Evolutionary conservation across 2,797 vertebrate genomes (phyloP), one percentile per base, ranked within the genome.

Genomic region (Harpagifer antarcticus): DNA sequence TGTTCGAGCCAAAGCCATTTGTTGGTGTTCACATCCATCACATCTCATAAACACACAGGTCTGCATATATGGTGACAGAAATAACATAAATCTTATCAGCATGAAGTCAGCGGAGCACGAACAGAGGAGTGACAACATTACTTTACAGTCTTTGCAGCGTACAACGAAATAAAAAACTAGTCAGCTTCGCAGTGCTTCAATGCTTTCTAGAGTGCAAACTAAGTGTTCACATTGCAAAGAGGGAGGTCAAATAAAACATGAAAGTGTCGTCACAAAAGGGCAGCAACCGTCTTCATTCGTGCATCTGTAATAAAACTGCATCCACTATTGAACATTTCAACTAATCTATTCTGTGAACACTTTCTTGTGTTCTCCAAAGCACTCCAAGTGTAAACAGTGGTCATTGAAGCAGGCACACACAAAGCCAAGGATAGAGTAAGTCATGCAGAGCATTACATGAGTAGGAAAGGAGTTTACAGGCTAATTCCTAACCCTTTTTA

Each of bases 371-470:
- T 78, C 60, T 84, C 72, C 76, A 78, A 79, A 79, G 81, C 81
- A 74, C 79, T 68, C 83, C 79, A 84, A 74, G 88, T 93, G 93
- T 94, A 92, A 93, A 93, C 92, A 87, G 90, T 91, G 91, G 88
- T 86, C 79, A 60, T 73, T 86, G 69, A 90, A 90, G 92, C 92
- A 93, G 92, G 89, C 92, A 91, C 92, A 89, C 85, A 91, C 76
- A 91, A 92, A 93, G 89, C 89, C 84, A 85, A 86, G 79, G 79
- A 88, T 76, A 90, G 84, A 89, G 73, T 62, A 83, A 88, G 80
- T 90, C 93, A 93, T 93, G 93, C 93, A 93, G 85, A 89, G 89
- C 86, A 71, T 88, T 82, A 87, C 86, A 81, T 90, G 82, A 69
- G 84, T 79, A 92, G 3, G 3, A 72, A 58, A 53, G 84, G 72